These are phyloP conservation scores for Epirrhoe alternata DNA, from an alignment of 2,888 invertebrate genomes.

Conservation along the genomic window DNA sequence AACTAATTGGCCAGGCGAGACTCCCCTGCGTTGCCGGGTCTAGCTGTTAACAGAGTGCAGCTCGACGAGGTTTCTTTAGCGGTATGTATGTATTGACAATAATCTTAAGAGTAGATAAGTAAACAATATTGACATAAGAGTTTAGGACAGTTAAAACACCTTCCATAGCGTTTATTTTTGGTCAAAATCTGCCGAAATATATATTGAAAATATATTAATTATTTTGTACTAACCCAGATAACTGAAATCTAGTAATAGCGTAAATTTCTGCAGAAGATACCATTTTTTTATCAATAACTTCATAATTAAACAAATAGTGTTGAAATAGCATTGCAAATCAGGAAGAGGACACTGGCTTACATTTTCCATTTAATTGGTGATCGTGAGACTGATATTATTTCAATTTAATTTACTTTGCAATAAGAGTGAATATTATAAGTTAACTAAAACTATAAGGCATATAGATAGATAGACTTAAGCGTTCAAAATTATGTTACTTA, in stretches of 20 bases:
- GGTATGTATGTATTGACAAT: no score
- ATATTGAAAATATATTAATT: not conserved
- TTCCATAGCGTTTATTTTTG: slow-evolving; percentile 23
- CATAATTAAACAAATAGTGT: slow-evolving; percentile 37
- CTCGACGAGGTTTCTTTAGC: no score
- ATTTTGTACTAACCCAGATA: not conserved
- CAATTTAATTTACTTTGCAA: slow-evolving; percentile 23
- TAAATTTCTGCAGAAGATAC: slow-evolving; percentile 26
- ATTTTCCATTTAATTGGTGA: slow-evolving; percentile 20
- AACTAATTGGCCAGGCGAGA: no score
- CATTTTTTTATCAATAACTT: slow-evolving; percentile 9
- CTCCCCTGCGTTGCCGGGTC: no score
- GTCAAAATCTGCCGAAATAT: slow-evolving; percentile 28
- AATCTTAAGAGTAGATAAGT: no score
- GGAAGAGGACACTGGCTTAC: slow-evolving; percentile 30
- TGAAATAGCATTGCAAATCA: slow-evolving; percentile 41
- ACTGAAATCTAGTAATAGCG: not conserved
- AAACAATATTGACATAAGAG: not conserved
- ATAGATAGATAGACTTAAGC: slow-evolving; percentile 16
- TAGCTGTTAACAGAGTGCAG: no score
- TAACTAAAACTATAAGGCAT: slow-evolving; percentile 22
- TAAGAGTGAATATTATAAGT: slow-evolving; percentile 20
- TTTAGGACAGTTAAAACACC: not conserved
- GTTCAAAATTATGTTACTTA: slow-evolving; percentile 62
- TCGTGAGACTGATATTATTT: slow-evolving; percentile 19